Conservation (phyloP, 2,797 vertebrate genomes). For the Clangula hyemalis region DNA sequence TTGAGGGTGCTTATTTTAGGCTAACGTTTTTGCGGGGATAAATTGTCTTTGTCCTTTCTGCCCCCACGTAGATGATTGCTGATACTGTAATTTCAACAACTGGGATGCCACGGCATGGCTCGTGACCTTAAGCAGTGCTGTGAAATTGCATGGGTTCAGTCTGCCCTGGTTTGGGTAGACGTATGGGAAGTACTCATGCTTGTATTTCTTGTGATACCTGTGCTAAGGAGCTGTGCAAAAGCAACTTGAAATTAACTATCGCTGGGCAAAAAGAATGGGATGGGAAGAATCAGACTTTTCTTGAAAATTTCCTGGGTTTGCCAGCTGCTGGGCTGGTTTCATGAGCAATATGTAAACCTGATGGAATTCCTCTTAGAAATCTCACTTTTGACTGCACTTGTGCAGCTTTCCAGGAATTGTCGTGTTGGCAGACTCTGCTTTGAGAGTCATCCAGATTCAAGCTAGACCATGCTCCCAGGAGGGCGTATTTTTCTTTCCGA, state of each 20-base stretch:
- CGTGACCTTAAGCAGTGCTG: rapidly evolving
- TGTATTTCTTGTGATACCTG: background rate
- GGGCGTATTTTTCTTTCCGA: background rate
- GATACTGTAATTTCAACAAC: background rate
- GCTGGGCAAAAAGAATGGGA: background rate
- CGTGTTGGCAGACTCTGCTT: background rate
- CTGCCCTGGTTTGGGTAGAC: background rate
- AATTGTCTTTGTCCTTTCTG: conserved; percentile 45
- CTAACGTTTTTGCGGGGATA: background rate
- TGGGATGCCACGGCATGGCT: background rate
- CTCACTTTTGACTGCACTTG: background rate
- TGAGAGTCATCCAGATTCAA: background rate
- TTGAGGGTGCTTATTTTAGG: conserved; percentile 40
- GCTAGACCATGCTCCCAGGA: background rate
- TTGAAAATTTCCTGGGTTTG: background rate
- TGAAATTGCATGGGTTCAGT: rapidly evolving
- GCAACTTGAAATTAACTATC: background rate
- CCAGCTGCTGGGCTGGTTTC: conserved; percentile 22
- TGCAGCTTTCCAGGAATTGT: conserved; percentile 44
- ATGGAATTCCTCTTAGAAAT: conserved; percentile 24
- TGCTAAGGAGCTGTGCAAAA: background rate
- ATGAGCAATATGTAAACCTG: background rate
- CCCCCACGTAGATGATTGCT: background rate
- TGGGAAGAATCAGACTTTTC: background rate
- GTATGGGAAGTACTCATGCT: background rate